Evolutionary conservation across 2,888 invertebrate species (phyloP).

Genomic region (Penaeus monodon): DNA sequence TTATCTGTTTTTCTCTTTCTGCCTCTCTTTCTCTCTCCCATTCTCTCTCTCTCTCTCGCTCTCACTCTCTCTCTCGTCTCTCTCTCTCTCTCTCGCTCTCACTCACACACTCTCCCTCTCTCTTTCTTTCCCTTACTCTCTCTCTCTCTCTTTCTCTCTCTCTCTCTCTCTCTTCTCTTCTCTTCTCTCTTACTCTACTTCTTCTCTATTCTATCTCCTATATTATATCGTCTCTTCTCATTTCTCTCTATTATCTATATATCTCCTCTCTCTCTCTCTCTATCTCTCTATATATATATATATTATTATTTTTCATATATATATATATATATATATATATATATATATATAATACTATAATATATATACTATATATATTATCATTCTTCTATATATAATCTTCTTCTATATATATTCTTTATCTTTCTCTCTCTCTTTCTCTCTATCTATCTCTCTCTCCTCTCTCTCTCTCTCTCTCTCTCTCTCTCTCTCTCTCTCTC

Average conservation of each 20-base stretch:
- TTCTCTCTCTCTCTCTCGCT: background rate
- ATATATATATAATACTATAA: too few species aligned
- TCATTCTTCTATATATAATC: too few species aligned
- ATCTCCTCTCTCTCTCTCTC: too few species aligned
- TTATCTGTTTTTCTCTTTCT: too few species aligned
- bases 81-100: too few species aligned
- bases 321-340: too few species aligned
- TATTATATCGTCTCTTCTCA: too few species aligned
- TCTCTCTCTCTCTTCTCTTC: background rate
- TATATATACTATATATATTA: too few species aligned
- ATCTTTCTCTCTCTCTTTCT: background rate
- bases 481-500: too few species aligned
- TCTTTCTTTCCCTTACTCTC: background rate
- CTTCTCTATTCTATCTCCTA: background rate
- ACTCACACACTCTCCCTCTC: background rate
- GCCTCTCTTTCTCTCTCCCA: background rate
- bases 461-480: background rate
- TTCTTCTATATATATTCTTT: too few species aligned
- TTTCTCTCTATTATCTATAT: background rate
- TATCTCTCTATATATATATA: too few species aligned
- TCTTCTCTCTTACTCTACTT: background rate
- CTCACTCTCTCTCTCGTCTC: background rate
- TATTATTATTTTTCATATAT: too few species aligned
- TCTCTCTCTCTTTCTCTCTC: constrained; percentile 9
- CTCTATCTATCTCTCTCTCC: background rate